Evolutionary conservation across 1,140 invertebrate species (phyloP), one percentile per base, ranked within the genome.

Genomic region (Whitmania pigra): DNA sequence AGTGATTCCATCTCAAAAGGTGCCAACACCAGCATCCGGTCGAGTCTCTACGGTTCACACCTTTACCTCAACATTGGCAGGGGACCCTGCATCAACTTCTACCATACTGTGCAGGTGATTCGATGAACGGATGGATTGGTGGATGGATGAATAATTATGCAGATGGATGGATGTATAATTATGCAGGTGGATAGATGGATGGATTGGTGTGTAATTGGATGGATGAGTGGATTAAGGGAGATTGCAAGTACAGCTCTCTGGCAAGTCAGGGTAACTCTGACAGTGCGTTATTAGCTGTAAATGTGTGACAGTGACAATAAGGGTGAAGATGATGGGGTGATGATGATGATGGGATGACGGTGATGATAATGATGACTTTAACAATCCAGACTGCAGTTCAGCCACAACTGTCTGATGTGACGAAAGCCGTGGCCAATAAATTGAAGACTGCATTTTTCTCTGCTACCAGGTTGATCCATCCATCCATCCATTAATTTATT

Each of bases 361-460:
- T 25, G 20, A 25, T n/a, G 20, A n/a, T 20, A 9, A n/a, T 57
- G 57, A 73, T 72, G 17, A 31, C 20, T 25, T 18, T 31, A 43
- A 22, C 68, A 67, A 74, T 74, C 13, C 75, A 87, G 92, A 91
- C 75, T 86, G 88, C 71, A 84, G 86, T 74, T 43, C 88, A 87
- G 55, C 88, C 86, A 20, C 85, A 88, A 43, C 85, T 91, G 63
- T 88, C 87, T 73, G 90, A 95, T 82, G 90, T 96, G 53, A 92
- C 92, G 0, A 88, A 90, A 79, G 91, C 90, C 73, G 89, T 95
- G 73, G 91, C 92, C 22, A 89, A 87, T 75, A 93, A 93, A 85
- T 85, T 95, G 20, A 92, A 90, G 78, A 90, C 87, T 73, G 86
- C 86, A 69, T 81, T 89, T 66, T 63, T 74, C 27, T 72, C 85